Evolutionary conservation across 2,113 vertebrate species (phyloP), one percentile per base, ranked within the genome.

Genomic region (Thinocorus orbignyianus): DNA sequence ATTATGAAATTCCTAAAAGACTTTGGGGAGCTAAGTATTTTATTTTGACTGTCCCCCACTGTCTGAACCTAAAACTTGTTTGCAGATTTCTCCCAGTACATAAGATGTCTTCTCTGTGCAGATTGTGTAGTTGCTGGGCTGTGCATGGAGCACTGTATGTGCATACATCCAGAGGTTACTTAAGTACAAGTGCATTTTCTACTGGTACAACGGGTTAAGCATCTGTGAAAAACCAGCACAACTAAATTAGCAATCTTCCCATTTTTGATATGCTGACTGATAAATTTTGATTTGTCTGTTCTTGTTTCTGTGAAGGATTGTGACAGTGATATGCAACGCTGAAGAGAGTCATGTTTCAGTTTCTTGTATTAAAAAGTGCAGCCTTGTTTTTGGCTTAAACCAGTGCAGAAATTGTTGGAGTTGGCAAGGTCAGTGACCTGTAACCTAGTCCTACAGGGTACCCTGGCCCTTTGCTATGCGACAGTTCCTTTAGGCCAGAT

Each of bases 321-420:
- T 70, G 55, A 42, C 42, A 39, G 28, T 37, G 57, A 31, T 60
- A 23, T 0, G 2, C 64, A 44, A 0, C 0, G 1, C 30, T 86
- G 62, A 83, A 68, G 25, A 61, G 54, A 57, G 28, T 72, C 4
- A 33, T 44, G 24, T 79, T 95, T 86, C 81, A 31, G 30, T 74
- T 93, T 30, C 16, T 39, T 86, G 3, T 78, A 37, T 74, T 62
- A 60, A 23, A 23, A 88, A 81, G 13, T 37, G 30, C 42, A 66
- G 58, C 17, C 37, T 91, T 90, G 37, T 82, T 94, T 94, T 62
- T 77, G 54, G 9, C 28, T 93, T 80, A 49, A 86, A 55, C 33
- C 23, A 46, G 46, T 17, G 15, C 51, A 79, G 68, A 64, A 91
- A 71, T 80, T 19, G 7, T 61, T 68, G 26, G 13, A 64, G 55